Base-by-base conservation (phyloP, 2,888 invertebrate genomes). In the Lingula anatina region DNA sequence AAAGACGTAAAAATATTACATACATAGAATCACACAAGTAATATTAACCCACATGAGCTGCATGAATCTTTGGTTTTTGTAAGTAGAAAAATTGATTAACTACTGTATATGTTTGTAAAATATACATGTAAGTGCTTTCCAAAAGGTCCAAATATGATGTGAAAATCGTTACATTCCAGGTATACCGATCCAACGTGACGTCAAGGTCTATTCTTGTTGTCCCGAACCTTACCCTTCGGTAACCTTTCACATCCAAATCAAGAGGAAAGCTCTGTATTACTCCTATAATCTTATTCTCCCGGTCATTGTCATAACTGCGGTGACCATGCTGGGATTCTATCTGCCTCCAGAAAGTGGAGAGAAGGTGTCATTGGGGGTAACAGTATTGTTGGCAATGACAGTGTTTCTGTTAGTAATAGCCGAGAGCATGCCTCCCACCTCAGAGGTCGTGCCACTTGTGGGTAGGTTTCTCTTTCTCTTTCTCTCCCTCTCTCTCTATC, bases 201-300 rank as follows among this genome's bases (percentile, higher is more conserved):
- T n/a, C n/a, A n/a, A n/a, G n/a, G n/a, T n/a, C 48, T 82, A 81
- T 64, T 74, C 79, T 3, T 81, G 80, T 63, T 81, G 81, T 63
- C 61, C 67, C 4, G 80, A 81, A 56, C 81, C 81, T 7, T 82
- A 81, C 62, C 81, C 82, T 4, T 82, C 82, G 57, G 79, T 83
- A 20, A 81, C 81, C 7, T 81, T 83, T 58, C 79, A 76, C 41
- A 72, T 83, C 44, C 74, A 78, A 26, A 73, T 62, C 24, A 42
- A 54, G 20, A 50, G 64, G 12, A 61, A 60, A 44, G 62, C 68
- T 18, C 54, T 66, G 51, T 67, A 67, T 53, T 66, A 65, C 47
- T 49, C 65, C 18, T 56, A 65, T 40, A 64, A 65, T 45, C 50
- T 69, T 5, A 52, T 70, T 39, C 65, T 68, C 47, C 68, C 70